These are phyloP conservation scores for Dicentrarchus labrax DNA, from an alignment of 2,113 vertebrate species.

Conservation along the genomic window DNA sequence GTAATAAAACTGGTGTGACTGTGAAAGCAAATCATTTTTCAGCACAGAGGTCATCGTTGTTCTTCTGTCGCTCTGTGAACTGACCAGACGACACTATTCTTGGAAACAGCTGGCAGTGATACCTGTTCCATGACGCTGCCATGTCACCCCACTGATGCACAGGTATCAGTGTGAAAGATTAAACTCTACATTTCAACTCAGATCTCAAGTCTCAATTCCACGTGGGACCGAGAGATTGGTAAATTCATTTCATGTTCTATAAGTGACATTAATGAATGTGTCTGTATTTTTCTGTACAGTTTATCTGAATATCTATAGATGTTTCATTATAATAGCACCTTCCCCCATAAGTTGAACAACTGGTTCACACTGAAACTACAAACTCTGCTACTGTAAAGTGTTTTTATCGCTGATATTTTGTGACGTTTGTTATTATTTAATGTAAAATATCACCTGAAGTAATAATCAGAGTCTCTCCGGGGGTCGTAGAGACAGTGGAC, in stretches of 20 bases:
- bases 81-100: not conserved
- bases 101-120: too few relatives aligned
- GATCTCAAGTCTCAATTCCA: not conserved
- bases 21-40: not conserved
- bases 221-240: not conserved
- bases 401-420: not conserved
- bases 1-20: not conserved
- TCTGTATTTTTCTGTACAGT: not conserved
- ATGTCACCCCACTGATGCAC: not conserved
- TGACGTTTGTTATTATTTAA: not conserved
- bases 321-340: not conserved
- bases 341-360: not conserved
- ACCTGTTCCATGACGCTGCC: not conserved
- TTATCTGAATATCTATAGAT: not conserved
- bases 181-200: too few relatives aligned
- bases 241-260: not conserved
- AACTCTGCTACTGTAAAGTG: not conserved
- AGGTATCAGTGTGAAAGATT: too few relatives aligned
- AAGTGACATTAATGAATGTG: too few relatives aligned
- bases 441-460: not conserved
- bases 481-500: too few relatives aligned
- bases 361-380: not conserved
- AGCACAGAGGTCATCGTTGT: not conserved
- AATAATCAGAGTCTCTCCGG: too few relatives aligned
- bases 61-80: not conserved